These are phyloP conservation scores for Mobula birostris DNA, from an alignment of 2,113 vertebrate species.

Conservation along the genomic window DNA sequence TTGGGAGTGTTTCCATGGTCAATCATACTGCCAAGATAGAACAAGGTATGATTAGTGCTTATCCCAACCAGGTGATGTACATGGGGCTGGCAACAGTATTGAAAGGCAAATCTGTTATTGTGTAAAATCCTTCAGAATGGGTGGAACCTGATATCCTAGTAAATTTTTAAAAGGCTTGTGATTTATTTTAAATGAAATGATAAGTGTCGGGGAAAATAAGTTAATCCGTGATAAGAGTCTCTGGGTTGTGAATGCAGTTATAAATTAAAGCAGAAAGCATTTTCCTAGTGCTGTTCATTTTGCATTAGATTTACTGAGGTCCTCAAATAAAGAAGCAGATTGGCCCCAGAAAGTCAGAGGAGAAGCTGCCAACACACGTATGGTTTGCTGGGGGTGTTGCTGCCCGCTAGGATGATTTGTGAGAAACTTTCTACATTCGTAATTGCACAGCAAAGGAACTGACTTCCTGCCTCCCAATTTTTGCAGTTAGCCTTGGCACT, in stretches of 20 bases:
- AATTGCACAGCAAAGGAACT: background rate
- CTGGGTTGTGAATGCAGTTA: background rate
- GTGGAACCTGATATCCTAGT: background rate
- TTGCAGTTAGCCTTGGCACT: background rate
- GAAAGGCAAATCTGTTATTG: background rate
- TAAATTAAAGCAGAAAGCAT: conserved; percentile 17
- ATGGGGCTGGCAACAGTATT: background rate
- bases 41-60: background rate
- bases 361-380: background rate
- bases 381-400: background rate
- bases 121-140: background rate
- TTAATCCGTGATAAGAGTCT: background rate
- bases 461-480: background rate
- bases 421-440: background rate
- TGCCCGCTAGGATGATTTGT: background rate
- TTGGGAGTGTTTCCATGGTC: background rate
- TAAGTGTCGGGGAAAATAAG: background rate
- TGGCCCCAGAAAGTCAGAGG: background rate
- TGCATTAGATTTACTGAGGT: background rate
- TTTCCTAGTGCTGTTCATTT: background rate
- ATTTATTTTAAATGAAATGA: background rate
- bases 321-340: background rate
- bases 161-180: background rate
- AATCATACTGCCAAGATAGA: background rate
- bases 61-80: background rate